phyloP scores from a whole-genome alignment of 2,113 vertebrate genomes.

The Eonycteris spelaea region DNA sequence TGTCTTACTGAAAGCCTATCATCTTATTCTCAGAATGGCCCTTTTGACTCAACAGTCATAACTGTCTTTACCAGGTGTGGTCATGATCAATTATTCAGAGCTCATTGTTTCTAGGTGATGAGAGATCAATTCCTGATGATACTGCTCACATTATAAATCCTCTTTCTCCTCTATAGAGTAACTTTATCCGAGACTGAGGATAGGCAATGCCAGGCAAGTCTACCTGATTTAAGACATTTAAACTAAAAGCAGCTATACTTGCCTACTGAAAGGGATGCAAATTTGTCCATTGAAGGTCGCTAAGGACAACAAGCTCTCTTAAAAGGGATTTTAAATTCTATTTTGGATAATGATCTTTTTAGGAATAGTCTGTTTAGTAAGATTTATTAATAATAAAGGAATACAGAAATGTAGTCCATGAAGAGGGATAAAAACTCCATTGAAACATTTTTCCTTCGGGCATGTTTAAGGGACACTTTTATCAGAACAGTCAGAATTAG shows the following conservation, averaged over 20 bases:
- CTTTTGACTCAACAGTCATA: neutral
- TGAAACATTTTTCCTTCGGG: neutral
- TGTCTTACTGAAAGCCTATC: neutral
- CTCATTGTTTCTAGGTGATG: neutral
- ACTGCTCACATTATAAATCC: neutral
- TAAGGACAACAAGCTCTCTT: neutral
- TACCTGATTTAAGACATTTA: neutral
- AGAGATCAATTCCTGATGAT: neutral
- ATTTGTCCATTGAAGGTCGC: neutral
- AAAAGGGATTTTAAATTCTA: neutral
- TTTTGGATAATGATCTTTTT: neutral
- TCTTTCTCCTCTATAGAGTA: neutral
- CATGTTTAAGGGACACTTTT: neutral
- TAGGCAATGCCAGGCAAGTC: neutral
- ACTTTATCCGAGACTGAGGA: neutral
- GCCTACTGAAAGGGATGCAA: neutral
- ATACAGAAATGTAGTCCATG: neutral
- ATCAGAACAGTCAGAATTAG: neutral
- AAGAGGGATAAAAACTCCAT: neutral
- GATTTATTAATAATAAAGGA: slow-evolving; percentile 9
- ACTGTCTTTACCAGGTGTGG: neutral
- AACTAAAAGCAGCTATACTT: neutral
- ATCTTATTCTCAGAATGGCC: neutral
- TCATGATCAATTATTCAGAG: neutral
- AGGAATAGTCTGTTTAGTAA: neutral